These are phyloP conservation scores for Cylindroiulus punctatus DNA, from an alignment of 2,888 invertebrate species.

Conservation along the genomic window DNA sequence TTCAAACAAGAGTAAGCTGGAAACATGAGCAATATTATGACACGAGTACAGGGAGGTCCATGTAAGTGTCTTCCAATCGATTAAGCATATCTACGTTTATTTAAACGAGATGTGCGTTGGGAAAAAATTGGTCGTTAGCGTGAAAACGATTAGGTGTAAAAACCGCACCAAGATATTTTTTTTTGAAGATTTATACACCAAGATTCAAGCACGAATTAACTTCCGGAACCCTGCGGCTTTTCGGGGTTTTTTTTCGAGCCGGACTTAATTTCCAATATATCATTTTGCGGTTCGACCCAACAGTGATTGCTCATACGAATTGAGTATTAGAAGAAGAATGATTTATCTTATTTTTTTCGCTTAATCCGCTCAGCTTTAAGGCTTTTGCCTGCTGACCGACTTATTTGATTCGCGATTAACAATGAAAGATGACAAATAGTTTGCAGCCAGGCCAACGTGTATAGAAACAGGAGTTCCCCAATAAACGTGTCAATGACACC, in stretches of 20 bases:
- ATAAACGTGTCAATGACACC: conserved; percentile 51
- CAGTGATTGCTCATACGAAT: conserved; percentile 29
- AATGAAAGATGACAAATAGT: conserved; percentile 51
- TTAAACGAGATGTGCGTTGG: no score
- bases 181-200: background rate
- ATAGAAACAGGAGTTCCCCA: conserved; percentile 47
- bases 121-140: no score
- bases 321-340: conserved; percentile 48
- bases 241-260: background rate
- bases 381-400: conserved; percentile 48
- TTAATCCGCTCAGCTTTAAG: conserved; percentile 43
- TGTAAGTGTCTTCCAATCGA: no score
- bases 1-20: no score
- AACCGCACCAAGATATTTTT: background rate
- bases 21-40: no score
- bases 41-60: no score
- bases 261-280: conserved; percentile 34
- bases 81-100: no score
- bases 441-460: background rate
- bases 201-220: background rate
- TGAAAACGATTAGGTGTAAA: background rate
- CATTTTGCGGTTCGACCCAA: conserved; percentile 19
- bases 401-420: conserved; percentile 51
- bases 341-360: conserved; percentile 38
- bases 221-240: background rate